Conservation (phyloP, 2,113 vertebrate species). For the Tragelaphus imberbis region DNA sequence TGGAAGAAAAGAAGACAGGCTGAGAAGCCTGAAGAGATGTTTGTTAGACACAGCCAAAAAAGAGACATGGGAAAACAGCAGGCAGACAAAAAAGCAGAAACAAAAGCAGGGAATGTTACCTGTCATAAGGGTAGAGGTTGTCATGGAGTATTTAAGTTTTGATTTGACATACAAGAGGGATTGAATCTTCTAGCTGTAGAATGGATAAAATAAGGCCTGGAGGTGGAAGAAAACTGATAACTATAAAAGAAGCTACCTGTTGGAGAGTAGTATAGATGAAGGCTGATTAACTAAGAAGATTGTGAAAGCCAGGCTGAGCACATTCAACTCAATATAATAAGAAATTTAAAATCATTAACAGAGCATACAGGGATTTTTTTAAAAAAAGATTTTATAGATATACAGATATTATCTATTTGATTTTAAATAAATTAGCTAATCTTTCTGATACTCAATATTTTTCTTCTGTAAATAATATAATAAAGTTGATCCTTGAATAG, state of each 20-base stretch:
- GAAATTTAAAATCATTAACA: not conserved
- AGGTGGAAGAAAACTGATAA: not conserved
- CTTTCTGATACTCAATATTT: not conserved
- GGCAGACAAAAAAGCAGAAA: not conserved
- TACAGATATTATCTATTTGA: not conserved
- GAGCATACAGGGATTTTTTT: not conserved
- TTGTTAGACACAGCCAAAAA: not conserved
- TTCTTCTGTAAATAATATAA: not conserved
- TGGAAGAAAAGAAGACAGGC: not conserved
- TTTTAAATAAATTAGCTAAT: not conserved
- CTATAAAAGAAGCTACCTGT: not conserved
- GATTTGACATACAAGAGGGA: not conserved
- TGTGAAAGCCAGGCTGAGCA: not conserved
- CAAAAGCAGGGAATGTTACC: not conserved
- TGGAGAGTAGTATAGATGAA: not conserved
- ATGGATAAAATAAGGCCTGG: not conserved
- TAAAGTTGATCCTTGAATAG: not conserved
- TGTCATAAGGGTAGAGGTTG: not conserved
- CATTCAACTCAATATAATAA: not conserved
- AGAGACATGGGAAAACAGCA: not conserved
- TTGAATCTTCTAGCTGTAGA: not conserved
- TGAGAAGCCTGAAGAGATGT: not conserved
- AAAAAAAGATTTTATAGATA: not conserved
- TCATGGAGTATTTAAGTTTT: not conserved
- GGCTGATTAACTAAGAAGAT: not conserved